phyloP scores from a whole-genome alignment of 2,888 invertebrate genomes.

The Drosophila borborema region DNA sequence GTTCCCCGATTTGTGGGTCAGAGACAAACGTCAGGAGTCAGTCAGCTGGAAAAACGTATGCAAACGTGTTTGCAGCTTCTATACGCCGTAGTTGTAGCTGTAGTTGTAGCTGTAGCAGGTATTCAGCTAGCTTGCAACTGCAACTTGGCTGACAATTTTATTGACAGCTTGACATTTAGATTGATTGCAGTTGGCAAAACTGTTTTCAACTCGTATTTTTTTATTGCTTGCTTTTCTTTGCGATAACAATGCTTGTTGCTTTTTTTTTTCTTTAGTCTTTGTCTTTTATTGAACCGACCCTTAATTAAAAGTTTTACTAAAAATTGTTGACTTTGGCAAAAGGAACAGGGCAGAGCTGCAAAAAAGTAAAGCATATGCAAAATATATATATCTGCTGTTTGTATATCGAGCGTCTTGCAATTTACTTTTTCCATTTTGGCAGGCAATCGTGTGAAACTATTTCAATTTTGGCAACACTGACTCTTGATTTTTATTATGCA shows the following conservation, averaged over 20 bases:
- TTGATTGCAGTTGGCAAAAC: slow-evolving; percentile 71
- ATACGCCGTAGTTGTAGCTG: background rate
- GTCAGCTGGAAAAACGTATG: slow-evolving; percentile 66
- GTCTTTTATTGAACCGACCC: slow-evolving; percentile 33
- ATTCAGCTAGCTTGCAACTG: slow-evolving; percentile 35
- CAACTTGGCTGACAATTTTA: slow-evolving; percentile 73
- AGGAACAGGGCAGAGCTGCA: slow-evolving; percentile 14
- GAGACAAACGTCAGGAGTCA: slow-evolving; percentile 43
- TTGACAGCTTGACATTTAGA: slow-evolving; percentile 76
- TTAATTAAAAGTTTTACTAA: slow-evolving; percentile 73
- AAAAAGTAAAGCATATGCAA: slow-evolving; percentile 10
- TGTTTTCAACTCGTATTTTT: slow-evolving; percentile 20
- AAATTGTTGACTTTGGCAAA: slow-evolving; percentile 52
- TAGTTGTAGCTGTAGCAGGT: background rate
- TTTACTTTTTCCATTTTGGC: slow-evolving; percentile 47
- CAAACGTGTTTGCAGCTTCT: slow-evolving; percentile 61
- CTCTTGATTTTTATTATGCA: slow-evolving; percentile 24
- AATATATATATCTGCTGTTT: slow-evolving; percentile 15
- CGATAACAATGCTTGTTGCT: slow-evolving; percentile 49
- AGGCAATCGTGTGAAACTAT: slow-evolving; percentile 64
- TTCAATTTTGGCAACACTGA: slow-evolving; percentile 63
- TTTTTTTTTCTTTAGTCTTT: background rate
- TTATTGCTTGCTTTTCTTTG: slow-evolving; percentile 2
- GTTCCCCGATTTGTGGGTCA: slow-evolving; percentile 47
- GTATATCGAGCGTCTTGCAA: slow-evolving; percentile 28